A percentile compares a stretch with the other conserved stretches of the same genome.
These are phyloP conservation scores for Dolichopus griseipennis DNA, from an alignment of 2,888 invertebrate genomes.

Conservation along the genomic window DNA sequence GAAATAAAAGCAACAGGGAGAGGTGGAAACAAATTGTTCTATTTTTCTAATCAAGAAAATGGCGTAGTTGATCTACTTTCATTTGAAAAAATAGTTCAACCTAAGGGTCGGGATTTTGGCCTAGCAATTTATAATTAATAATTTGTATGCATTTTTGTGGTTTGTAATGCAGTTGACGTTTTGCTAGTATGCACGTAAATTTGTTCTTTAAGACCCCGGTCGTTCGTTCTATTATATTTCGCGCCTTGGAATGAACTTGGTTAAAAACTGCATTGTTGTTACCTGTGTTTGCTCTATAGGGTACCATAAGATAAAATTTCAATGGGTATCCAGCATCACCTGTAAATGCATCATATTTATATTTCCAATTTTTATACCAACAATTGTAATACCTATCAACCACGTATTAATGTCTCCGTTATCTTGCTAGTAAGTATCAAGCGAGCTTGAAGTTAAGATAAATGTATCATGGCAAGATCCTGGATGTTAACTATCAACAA, in stretches of 20 bases:
- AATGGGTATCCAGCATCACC: conserved; percentile 14
- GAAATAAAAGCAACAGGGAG: too few species aligned
- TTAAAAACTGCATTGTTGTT: conserved; percentile 7
- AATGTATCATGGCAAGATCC: conserved; percentile 14
- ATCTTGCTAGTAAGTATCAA: too few species aligned
- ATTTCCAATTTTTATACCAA: not conserved
- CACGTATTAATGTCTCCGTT: conserved; percentile 8
- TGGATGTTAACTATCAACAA: conserved; percentile 17
- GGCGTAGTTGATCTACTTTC: too few species aligned
- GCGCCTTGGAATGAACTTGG: conserved; percentile 14
- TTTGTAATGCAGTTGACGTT: conserved; percentile 15
- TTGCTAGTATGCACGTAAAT: conserved; percentile 13
- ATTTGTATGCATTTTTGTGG: conserved; percentile 14
- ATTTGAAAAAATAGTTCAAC: too few species aligned
- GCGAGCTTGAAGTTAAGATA: conserved; percentile 11
- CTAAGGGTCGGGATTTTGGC: too few species aligned
- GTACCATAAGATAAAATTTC: conserved; percentile 12
- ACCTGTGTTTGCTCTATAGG: conserved; percentile 5
- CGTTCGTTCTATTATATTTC: conserved; percentile 14
- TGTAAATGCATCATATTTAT: not conserved
- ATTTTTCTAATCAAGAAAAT: too few species aligned
- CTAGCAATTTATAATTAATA: conserved; percentile 5
- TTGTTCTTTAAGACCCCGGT: conserved; percentile 14
- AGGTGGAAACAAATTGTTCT: too few species aligned
- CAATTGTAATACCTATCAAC: conserved; percentile 12